Evolutionary conservation across 2,888 invertebrate species (phyloP).

Genomic region (Chrysodeixis includens): DNA sequence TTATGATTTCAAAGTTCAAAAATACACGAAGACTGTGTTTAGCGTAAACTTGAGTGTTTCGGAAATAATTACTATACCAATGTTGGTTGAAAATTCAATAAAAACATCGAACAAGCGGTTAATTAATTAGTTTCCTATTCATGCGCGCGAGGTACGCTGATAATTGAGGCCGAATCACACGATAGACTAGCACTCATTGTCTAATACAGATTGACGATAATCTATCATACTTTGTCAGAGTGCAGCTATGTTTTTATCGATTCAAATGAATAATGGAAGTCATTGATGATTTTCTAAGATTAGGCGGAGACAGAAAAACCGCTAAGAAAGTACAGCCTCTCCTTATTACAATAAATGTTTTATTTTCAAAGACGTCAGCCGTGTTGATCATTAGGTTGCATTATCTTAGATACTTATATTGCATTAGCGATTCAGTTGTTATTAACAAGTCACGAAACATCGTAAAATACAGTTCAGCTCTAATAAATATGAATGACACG

Average conservation of each 20-base stretch:
- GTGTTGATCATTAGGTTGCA: background rate
- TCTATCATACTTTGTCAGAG: constrained; percentile 58
- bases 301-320: constrained; percentile 10
- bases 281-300: constrained; percentile 49
- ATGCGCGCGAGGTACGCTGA: constrained; percentile 64
- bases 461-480: constrained; percentile 50
- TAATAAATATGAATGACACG: constrained; percentile 52
- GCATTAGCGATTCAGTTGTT: constrained; percentile 13
- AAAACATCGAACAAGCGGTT: constrained; percentile 59
- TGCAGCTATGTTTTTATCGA: constrained; percentile 49
- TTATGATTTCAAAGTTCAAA: constrained; percentile 24
- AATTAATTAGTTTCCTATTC: constrained; percentile 77
- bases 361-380: background rate
- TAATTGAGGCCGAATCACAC: constrained; percentile 76
- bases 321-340: constrained; percentile 21
- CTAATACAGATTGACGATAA: constrained; percentile 64
- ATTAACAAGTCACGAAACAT: constrained; percentile 21
- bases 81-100: constrained; percentile 42
- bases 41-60: constrained; percentile 22
- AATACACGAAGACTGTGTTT: constrained; percentile 7
- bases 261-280: constrained; percentile 40
- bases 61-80: constrained; percentile 28
- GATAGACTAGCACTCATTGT: constrained; percentile 69
- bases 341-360: background rate
- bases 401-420: constrained; percentile 11